Evolutionary conservation across 2,797 vertebrate species (phyloP).

Genomic region (Threskiornis aethiopicus): DNA sequence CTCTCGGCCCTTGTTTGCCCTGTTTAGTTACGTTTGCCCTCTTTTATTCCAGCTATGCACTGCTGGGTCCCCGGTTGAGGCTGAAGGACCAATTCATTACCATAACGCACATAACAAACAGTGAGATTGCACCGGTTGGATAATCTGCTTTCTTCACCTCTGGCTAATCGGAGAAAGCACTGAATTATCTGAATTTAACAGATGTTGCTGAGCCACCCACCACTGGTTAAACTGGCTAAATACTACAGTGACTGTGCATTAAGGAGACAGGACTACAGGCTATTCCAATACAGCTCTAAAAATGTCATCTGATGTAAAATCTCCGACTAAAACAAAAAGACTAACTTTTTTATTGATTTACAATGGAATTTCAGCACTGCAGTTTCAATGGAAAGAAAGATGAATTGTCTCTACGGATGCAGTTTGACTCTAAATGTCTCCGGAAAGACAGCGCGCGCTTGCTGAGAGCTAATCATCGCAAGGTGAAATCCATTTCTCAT

Average conservation of each 20-base stretch:
- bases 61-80: background rate
- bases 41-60: background rate
- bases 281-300: background rate
- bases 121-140: fast-evolving
- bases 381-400: background rate
- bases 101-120: fast-evolving
- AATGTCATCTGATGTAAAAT: background rate
- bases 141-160: background rate
- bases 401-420: background rate
- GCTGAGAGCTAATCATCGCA: background rate
- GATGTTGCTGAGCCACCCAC: background rate
- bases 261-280: background rate
- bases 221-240: background rate
- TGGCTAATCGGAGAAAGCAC: background rate
- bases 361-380: background rate
- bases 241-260: background rate
- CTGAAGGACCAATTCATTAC: background rate
- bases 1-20: background rate
- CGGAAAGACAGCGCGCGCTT: fast-evolving
- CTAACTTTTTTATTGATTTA: background rate
- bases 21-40: background rate
- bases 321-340: background rate
- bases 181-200: background rate
- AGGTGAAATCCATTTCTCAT: constrained; percentile 2
- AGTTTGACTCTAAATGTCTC: background rate